Percentiles rank a stretch among this genome's conserved stretches.
phyloP scores from a whole-genome alignment of 1,140 invertebrate genomes.

The Pentalonia nigronervosa region DNA sequence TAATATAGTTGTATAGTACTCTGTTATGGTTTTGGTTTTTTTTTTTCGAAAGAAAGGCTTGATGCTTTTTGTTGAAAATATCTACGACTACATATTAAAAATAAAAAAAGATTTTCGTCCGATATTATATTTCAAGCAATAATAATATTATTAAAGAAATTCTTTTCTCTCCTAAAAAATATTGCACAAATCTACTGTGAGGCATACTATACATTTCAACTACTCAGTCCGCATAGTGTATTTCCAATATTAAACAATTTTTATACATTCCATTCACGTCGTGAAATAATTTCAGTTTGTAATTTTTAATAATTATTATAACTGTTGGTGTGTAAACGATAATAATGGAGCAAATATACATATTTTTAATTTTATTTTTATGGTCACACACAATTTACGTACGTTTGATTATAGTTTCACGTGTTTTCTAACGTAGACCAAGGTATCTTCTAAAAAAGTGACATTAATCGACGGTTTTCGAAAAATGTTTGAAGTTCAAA shows the following conservation, averaged over 20 bases:
- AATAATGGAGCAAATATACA: background rate
- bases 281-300: background rate
- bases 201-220: background rate
- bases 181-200: background rate
- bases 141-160: slow-evolving; percentile 20
- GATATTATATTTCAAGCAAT: background rate
- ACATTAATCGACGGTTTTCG: background rate
- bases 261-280: background rate
- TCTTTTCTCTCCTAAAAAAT: background rate
- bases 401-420: background rate
- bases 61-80: background rate
- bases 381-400: background rate
- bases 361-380: background rate
- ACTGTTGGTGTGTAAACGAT: background rate
- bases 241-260: background rate
- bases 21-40: background rate
- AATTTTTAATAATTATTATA: background rate
- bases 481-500: background rate
- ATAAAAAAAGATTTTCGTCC: background rate
- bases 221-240: background rate
- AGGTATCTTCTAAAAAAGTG: background rate
- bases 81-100: background rate
- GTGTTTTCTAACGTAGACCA: background rate
- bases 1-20: background rate
- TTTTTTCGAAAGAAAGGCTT: background rate